Evolutionary conservation across 2,888 invertebrate genomes (phyloP).

Genomic region (Linyphia triangularis): DNA sequence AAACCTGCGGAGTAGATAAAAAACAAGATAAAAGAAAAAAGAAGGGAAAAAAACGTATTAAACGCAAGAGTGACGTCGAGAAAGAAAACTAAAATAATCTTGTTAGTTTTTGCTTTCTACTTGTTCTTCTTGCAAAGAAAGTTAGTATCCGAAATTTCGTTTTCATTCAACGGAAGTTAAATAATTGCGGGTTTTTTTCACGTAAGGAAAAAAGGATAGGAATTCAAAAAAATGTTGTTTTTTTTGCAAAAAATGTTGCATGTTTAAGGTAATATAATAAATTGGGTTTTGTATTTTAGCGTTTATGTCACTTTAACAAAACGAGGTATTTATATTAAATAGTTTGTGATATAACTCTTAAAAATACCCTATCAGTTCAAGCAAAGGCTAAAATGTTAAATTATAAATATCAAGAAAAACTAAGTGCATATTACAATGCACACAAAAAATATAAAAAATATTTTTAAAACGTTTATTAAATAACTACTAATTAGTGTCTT

Average conservation of each 20-base stretch:
- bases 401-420: too few relatives aligned
- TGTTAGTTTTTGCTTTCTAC: neutral
- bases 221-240: neutral
- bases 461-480: too few relatives aligned
- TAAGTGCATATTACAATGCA: too few relatives aligned
- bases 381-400: too few relatives aligned
- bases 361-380: too few relatives aligned
- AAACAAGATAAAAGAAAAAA: neutral
- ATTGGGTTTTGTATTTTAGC: neutral
- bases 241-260: neutral
- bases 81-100: slow-evolving; percentile 20
- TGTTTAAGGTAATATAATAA: slow-evolving; percentile 28
- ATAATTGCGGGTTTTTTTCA: slow-evolving; percentile 39
- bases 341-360: too few relatives aligned
- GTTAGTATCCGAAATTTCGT: slow-evolving; percentile 43
- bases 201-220: neutral
- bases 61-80: slow-evolving; percentile 11
- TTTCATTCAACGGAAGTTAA: slow-evolving; percentile 22
- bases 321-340: neutral
- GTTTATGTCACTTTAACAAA: neutral
- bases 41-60: slow-evolving; percentile 22
- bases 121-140: slow-evolving; percentile 19
- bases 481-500: too few relatives aligned
- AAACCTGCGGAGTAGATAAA: neutral
- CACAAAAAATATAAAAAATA: too few relatives aligned